phyloP scores from a whole-genome alignment of 2,797 vertebrate genomes.

The Austrolebias charrua region DNA sequence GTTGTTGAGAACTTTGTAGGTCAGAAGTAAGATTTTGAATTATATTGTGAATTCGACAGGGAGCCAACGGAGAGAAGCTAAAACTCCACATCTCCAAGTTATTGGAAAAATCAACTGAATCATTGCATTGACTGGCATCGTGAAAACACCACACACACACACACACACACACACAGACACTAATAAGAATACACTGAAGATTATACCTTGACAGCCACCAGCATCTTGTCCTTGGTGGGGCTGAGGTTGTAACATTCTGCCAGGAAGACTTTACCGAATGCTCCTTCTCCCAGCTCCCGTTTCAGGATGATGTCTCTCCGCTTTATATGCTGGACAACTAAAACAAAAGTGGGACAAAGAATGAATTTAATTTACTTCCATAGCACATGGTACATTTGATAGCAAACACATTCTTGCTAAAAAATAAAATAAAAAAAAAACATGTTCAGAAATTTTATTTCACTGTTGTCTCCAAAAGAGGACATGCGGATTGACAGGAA shows the following conservation, averaged over 20 bases:
- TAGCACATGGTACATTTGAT: neutral
- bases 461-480: neutral
- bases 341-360: slow-evolving; percentile 8
- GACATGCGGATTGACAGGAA: slow-evolving; percentile 2
- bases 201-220: slow-evolving; percentile 95
- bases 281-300: slow-evolving; percentile 94
- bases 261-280: slow-evolving; percentile 97
- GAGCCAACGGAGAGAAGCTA: too few species aligned
- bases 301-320: slow-evolving; percentile 96
- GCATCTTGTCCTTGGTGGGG: slow-evolving; percentile 96
- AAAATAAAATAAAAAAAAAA: neutral
- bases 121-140: neutral
- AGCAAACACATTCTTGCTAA: neutral
- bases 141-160: neutral
- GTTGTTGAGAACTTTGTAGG: too few species aligned
- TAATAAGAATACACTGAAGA: neutral
- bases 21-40: too few species aligned
- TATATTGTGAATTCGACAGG: too few species aligned
- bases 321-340: slow-evolving; percentile 96
- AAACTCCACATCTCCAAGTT: neutral
- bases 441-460: neutral
- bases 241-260: slow-evolving; percentile 98
- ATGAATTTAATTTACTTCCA: neutral
- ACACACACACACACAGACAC: neutral
- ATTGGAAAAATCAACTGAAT: neutral